A percentile compares a stretch with the other conserved stretches of the same genome.
Evolutionary conservation across 1,140 invertebrate genomes (phyloP).

Genomic region (Pseudomyrmex pallidus): DNA sequence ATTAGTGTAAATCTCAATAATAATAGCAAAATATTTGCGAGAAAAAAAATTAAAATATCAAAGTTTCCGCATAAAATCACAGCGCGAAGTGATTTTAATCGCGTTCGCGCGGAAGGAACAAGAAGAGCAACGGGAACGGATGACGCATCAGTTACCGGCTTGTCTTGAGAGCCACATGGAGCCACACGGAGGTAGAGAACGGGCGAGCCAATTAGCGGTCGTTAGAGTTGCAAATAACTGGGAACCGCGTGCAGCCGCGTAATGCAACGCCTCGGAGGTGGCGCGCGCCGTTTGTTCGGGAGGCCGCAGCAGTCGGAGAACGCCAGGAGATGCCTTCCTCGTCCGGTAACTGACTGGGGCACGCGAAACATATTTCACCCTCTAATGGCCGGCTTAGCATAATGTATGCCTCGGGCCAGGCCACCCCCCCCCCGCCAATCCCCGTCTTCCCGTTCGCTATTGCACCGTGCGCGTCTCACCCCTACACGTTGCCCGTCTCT

Average conservation of each 20-base stretch:
- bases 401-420: constrained; percentile 77
- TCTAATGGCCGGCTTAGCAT: constrained; percentile 80
- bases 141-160: constrained; percentile 28
- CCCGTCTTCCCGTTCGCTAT: background rate
- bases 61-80: constrained; percentile 8
- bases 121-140: background rate
- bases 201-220: constrained; percentile 73
- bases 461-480: constrained; percentile 11
- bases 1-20: too few relatives aligned
- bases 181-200: constrained; percentile 2
- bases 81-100: background rate
- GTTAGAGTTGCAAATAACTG: constrained; percentile 77
- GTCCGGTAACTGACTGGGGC: constrained; percentile 77
- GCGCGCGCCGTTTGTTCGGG: constrained; percentile 60
- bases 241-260: constrained; percentile 48
- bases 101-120: background rate
- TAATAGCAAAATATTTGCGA: background rate
- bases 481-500: background rate
- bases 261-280: constrained; percentile 65
- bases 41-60: background rate
- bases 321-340: constrained; percentile 58
- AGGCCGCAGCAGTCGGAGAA: constrained; percentile 34
- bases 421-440: constrained; percentile 10
- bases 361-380: constrained; percentile 80
- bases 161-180: constrained; percentile 12